Percentiles rank a stretch among this genome's conserved stretches.
phyloP scores from a whole-genome alignment of 2,888 invertebrate species.

The Agrochola litura region DNA sequence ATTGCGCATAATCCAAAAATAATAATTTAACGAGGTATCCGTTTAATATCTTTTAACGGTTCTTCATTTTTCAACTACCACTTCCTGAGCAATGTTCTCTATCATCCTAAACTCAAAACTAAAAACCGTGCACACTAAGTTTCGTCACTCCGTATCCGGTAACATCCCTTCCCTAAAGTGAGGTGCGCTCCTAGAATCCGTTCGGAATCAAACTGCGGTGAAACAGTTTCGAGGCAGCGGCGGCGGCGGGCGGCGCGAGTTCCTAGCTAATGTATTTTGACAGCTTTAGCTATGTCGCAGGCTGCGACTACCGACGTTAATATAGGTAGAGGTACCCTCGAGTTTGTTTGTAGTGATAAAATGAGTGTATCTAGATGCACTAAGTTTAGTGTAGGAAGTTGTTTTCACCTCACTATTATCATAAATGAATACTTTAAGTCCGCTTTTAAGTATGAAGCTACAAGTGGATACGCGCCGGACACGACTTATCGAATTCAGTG shows the following conservation, averaged over 20 bases:
- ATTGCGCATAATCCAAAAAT: background rate
- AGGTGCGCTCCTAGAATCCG: constrained; percentile 74
- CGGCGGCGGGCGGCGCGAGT: constrained; percentile 65
- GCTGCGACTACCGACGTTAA: constrained; percentile 52
- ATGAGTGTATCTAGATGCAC: constrained; percentile 43
- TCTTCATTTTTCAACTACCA: background rate
- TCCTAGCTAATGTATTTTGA: constrained; percentile 77
- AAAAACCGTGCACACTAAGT: constrained; percentile 48
- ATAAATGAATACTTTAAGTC: too few species aligned
- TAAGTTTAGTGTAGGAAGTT: constrained; percentile 16
- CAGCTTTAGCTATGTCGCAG: constrained; percentile 66
- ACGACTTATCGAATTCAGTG: too few species aligned
- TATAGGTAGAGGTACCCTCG: constrained; percentile 31
- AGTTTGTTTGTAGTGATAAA: constrained; percentile 49
- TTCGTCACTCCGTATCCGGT: constrained; percentile 64
- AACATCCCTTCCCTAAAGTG: constrained; percentile 71
- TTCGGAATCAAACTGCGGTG: constrained; percentile 79
- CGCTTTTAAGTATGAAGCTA: too few species aligned
- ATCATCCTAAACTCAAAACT: background rate
- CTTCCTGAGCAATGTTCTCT: background rate
- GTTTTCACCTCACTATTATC: background rate
- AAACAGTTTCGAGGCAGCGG: constrained; percentile 70
- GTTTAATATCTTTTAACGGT: too few species aligned
- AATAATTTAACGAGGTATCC: too few species aligned
- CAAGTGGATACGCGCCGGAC: too few species aligned